Percentiles rank a stretch among this genome's conserved stretches.
Evolutionary conservation across 2,888 invertebrate genomes (phyloP).

Genomic region (Ametastegia equiseti): DNA sequence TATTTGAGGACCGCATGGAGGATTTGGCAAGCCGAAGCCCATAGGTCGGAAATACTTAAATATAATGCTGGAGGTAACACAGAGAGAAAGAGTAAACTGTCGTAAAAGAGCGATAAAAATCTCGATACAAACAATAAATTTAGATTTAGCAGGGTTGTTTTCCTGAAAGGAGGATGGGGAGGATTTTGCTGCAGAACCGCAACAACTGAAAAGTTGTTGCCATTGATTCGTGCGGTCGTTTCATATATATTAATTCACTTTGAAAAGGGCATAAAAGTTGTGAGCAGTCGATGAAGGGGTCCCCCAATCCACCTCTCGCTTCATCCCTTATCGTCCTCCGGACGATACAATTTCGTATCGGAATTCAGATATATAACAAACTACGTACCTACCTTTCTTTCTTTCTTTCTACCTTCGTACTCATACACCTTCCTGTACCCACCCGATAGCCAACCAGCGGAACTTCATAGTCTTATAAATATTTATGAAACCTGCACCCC

Average conservation of each 20-base stretch:
- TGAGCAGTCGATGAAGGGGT: not conserved
- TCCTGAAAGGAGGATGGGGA: not conserved
- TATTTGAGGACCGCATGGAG: not conserved
- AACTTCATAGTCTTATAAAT: conserved; percentile 51
- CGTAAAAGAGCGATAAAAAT: conserved; percentile 31
- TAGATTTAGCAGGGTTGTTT: not conserved
- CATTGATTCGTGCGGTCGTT: not conserved
- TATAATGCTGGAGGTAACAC: not conserved
- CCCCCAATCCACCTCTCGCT: not conserved
- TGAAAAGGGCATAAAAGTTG: not conserved
- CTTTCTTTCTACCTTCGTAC: no score
- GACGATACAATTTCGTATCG: conserved; percentile 33
- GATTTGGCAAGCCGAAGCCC: not conserved
- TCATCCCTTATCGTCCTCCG: not conserved
- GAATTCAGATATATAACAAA: conserved; percentile 30
- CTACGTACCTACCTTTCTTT: not conserved
- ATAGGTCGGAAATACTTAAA: not conserved
- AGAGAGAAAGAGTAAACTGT: conserved; percentile 20
- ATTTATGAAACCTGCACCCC: conserved; percentile 48
- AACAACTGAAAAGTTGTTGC: not conserved
- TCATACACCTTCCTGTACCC: not conserved
- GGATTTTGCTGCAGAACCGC: not conserved
- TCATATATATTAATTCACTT: conserved; percentile 15
- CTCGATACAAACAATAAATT: conserved; percentile 35
- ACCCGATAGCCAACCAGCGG: not conserved